Conservation (phyloP, 2,797 vertebrate genomes). For the Harpagifer antarcticus region DNA sequence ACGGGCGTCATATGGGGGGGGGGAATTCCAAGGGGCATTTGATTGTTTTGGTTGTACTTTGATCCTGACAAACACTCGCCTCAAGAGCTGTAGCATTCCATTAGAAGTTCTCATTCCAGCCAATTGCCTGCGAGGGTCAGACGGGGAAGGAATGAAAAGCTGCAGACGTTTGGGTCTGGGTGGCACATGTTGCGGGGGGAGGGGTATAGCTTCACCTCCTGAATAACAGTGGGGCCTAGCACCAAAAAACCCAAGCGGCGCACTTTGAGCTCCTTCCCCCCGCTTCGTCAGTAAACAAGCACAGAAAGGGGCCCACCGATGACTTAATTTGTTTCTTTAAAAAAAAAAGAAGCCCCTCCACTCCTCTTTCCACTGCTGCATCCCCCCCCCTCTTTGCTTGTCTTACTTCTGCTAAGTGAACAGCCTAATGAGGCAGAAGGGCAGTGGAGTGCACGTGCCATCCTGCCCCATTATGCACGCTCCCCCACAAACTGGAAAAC, state of each 20-base stretch:
- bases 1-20: slow-evolving; percentile 29
- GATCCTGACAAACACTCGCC: slow-evolving; percentile 23
- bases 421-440: slow-evolving; percentile 78
- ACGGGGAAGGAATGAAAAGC: slow-evolving; percentile 22
- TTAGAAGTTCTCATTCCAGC: slow-evolving; percentile 1
- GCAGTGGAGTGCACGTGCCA: slow-evolving; percentile 70
- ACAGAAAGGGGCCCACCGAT: slow-evolving; percentile 41
- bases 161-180: slow-evolving; percentile 29
- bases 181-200: background rate
- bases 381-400: slow-evolving; percentile 39
- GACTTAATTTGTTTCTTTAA: slow-evolving; percentile 61
- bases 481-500: slow-evolving; percentile 64
- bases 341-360: slow-evolving; percentile 46
- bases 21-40: slow-evolving; percentile 26
- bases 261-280: slow-evolving; percentile 56
- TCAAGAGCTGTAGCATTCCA: background rate
- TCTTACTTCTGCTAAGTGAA: slow-evolving; percentile 76
- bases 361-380: slow-evolving; percentile 31
- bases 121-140: slow-evolving; percentile 14
- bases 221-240: slow-evolving; percentile 27
- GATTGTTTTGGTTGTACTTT: background rate
- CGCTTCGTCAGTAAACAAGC: slow-evolving; percentile 58
- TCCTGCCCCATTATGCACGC: slow-evolving; percentile 64
- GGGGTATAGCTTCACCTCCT: slow-evolving; percentile 10
- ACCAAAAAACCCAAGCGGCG: slow-evolving; percentile 1